Evolutionary conservation across 1,140 invertebrate genomes (phyloP), one percentile per base, ranked within the genome.

Genomic region (Musca domestica): DNA sequence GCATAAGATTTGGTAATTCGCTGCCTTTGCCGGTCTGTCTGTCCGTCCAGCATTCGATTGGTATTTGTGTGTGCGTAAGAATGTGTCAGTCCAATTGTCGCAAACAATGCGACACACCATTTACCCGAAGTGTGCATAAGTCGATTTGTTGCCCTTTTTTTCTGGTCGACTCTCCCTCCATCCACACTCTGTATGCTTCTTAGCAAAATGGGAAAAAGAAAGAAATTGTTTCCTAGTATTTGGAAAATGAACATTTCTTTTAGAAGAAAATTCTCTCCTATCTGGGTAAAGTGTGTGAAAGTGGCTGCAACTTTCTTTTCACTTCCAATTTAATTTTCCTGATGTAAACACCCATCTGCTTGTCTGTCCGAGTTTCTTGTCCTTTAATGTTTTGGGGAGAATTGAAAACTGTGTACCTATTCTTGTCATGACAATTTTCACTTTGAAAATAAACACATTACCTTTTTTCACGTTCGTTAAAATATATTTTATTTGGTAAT

Each of bases 401-500:
- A 30, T 30, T 4, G 27, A 30, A 30, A 30, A n/a, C 52, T 30
- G 25, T 58, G 54, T 30, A 56, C 41, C 49, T 70, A 48, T 63
- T 68, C 64, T 68, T 67, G 17, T 61, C 56, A 19, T 34, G 56
- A 61, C 56, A 61, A 61, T 61, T 54, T 34, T 64, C 12, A 27
- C 58, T 68, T 64, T 66, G 63, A 71, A 73, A 69, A 69, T 68
- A 69, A 73, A 71, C 72, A 74, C 69, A 70, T 71, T 74, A 73
- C 69, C 56, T 34, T 54, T 66, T 17, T 49, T 14, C 22, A 23
- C 19, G 54, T n/a, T n/a, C 5, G 54, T 19, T 22, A 27, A n/a
- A n/a, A 58, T 58, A 19, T 58, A 22, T 30, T 61, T 25, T 17
- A 61, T 61, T 41, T 12, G 34, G 4, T 41, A 41, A 41, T 41